Evolutionary conservation across 2,113 vertebrate species (phyloP), one percentile per base, ranked within the genome.

Genomic region (Mirza zaza): DNA sequence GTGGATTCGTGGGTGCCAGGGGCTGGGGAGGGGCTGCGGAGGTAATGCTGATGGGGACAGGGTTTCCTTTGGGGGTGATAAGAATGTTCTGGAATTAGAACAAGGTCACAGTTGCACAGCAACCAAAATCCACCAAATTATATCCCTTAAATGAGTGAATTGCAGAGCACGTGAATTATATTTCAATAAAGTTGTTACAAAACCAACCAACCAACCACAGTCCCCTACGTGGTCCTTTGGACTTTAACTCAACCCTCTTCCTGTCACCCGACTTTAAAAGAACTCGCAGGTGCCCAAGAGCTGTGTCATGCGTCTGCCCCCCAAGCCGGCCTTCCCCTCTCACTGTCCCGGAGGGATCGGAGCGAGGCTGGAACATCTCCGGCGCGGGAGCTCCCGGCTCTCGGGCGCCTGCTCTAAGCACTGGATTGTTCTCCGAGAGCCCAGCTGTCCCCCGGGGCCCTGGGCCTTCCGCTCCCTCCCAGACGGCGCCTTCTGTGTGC

Each of bases 281-380:
- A 50, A 77, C 70, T 9, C 52, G 13, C 68, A 50, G 45, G 3
- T 8, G 3, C 9, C 6, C 8, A 23, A n/a, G 39, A 2, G 3
- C 73, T 13, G 34, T 25, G 57, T 52, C 4, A 27, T 50, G 55
- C n/a, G n/a, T 81, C 61, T 0, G 11, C 89, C 6, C 8, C 8
- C 3, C 27, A 10, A 9, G 34, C 21, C 0, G 1, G 2, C 34
- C 20, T 25, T 21, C 6, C 50, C 12, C 8, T 1, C 1, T 0
- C 27, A 10, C 65, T 13, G 3, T 18, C 21, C 23, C 12, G 6
- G 6, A 9, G 6, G 0, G 42, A 79, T 12, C 1, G 2, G 20
- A 36, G 36, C 2, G n/a, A 29, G 45, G 50, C 86, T 45, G 32
- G 42, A 73, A 23, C 42, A 9, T 14, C 36, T n/a, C 70, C 36